Evolutionary conservation across 2,113 vertebrate genomes (phyloP).

Genomic region (Percina caprodes): DNA sequence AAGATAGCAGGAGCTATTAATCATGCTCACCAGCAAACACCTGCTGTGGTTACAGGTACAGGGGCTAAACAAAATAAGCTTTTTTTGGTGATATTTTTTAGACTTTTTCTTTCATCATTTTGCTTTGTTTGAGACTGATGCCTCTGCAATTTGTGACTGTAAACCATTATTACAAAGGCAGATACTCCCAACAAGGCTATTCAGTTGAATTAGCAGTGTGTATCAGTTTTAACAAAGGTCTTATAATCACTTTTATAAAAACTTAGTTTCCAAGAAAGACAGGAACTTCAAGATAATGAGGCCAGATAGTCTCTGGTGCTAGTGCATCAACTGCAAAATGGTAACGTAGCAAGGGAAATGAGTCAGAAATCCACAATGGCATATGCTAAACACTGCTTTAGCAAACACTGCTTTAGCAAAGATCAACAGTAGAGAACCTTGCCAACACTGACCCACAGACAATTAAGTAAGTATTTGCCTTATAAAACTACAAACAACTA

Average conservation of each 20-base stretch:
- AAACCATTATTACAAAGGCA: background rate
- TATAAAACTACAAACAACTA: background rate
- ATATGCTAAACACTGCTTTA: background rate
- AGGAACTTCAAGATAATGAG: background rate
- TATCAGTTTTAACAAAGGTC: background rate
- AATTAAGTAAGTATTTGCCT: background rate
- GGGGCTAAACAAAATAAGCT: background rate
- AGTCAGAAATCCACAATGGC: background rate
- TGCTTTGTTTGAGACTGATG: background rate
- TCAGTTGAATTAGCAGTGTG: background rate
- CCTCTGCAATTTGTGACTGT: background rate
- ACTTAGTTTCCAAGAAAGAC: background rate
- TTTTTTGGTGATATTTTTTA: background rate
- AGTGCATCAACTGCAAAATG: background rate
- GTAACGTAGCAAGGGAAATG: background rate
- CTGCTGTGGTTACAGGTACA: conserved; percentile 82
- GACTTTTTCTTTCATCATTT: background rate
- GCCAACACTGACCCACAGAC: background rate
- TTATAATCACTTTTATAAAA: background rate
- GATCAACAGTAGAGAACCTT: background rate
- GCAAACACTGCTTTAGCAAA: background rate
- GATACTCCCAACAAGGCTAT: background rate
- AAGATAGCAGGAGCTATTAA: conserved; percentile 84
- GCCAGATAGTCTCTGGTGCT: background rate
- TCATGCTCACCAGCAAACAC: conserved; percentile 82